Percentiles rank a stretch among this genome's conserved stretches.
Conservation (phyloP, 2,113 vertebrate genomes). For the Chionomys nivalis region DNA sequence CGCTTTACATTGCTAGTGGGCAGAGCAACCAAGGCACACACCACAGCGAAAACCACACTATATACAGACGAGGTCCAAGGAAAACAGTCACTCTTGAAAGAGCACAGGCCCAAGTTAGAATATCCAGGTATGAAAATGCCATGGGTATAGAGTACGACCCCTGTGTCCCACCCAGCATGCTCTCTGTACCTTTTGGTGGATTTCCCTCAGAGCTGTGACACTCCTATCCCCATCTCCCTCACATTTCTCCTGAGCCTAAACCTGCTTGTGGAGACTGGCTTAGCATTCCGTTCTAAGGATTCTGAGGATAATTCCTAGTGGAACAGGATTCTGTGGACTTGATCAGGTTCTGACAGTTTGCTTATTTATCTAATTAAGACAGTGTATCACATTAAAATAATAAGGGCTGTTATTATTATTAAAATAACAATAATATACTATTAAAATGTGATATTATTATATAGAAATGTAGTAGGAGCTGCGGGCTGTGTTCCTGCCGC, state of each 20-base stretch:
- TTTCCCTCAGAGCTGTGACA: not conserved
- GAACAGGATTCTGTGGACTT: not conserved
- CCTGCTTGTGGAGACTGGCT: rapidly evolving
- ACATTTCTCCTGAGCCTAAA: not conserved
- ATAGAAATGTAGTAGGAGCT: no score
- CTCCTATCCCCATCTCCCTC: not conserved
- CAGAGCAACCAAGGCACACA: not conserved
- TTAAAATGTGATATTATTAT: not conserved
- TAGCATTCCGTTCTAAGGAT: no score
- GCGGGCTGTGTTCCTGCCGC: no score
- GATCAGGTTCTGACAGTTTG: not conserved
- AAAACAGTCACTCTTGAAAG: not conserved
- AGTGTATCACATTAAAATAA: not conserved
- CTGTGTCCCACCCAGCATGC: not conserved
- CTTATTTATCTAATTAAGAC: not conserved
- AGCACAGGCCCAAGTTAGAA: not conserved
- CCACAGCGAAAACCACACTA: not conserved
- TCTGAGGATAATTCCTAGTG: not conserved
- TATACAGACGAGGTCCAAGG: not conserved
- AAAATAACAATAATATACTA: not conserved
- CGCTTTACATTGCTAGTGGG: not conserved
- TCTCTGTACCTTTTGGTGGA: no score
- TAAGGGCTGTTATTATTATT: not conserved
- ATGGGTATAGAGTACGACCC: rapidly evolving
- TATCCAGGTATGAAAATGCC: not conserved